Evolutionary conservation across 1,140 invertebrate species (phyloP), one percentile per base, ranked within the genome.

Genomic region (Drosophila pallidifrons): DNA sequence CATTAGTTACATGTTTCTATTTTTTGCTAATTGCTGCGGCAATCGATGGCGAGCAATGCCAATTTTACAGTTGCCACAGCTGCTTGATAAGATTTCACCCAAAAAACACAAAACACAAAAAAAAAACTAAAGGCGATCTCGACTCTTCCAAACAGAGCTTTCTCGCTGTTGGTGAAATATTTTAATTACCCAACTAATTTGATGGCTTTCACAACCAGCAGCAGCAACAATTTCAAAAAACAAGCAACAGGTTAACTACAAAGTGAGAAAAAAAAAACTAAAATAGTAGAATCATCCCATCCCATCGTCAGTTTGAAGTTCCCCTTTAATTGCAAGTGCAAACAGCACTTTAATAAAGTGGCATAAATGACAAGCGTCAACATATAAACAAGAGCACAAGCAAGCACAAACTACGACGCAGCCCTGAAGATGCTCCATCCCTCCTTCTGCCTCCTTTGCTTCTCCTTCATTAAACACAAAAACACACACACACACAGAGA

Each of bases 351-450:
- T 64, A 81, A 65, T 87, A 87, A 76, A 59, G 59, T 70, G 60
- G 65, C 68, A 88, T 87, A 82, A 79, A 87, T 87, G 79, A 82
- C 68, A 73, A 88, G 46, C 74, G 79, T 87, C 76, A 88, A 88
- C 69, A 87, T 64, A 87, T 67, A 77, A 80, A 83, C 67, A 70
- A 58, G 35, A 64, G 25, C 49, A 35, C 30, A 55, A 43, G 28
- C 52, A 57, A 49, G 57, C 60, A 20, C 52, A 57, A 49, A 61
- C 60, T 65, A 41, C 32, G 68, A 20, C 59, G 76, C 46, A 70
- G 59, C 16, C 11, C 35, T 38, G 30, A 35, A 32, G 45, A 25
- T 51, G 15, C 46, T 15, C 10, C 16, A 32, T 38, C 30, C 28
- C 6, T 11, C 51, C 8, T 4, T 35, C 5, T 7, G 45, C 20